These are phyloP conservation scores for Proterorhinus semilunaris DNA, from an alignment of 2,113 vertebrate genomes.

Conservation along the genomic window DNA sequence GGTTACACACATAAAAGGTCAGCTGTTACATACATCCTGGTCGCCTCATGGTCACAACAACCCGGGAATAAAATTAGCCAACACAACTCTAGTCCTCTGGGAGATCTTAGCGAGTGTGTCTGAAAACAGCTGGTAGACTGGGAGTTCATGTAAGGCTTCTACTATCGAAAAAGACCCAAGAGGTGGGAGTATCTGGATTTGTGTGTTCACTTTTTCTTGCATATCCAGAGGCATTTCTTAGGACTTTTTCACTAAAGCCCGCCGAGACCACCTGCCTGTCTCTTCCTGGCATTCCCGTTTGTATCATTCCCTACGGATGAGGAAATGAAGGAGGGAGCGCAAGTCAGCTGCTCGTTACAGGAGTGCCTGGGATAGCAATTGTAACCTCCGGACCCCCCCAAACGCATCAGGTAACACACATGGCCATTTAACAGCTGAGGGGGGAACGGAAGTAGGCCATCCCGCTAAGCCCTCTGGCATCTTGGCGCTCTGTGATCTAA, in stretches of 20 bases:
- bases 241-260: conserved; percentile 45
- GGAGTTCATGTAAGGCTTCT: conserved; percentile 2
- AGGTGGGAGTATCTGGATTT: conserved; percentile 5
- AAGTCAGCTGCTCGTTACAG: conserved; percentile 70
- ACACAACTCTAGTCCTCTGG: conserved; percentile 33
- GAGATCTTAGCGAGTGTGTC: conserved; percentile 17
- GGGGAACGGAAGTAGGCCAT: conserved; percentile 66
- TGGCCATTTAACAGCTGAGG: conserved; percentile 46
- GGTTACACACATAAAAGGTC: conserved; percentile 22
- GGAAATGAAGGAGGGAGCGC: conserved; percentile 15
- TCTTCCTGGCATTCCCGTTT: conserved; percentile 54
- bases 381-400: conserved; percentile 57
- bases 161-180: conserved; percentile 15
- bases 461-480: conserved; percentile 66
- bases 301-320: conserved; percentile 56
- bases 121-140: conserved; percentile 22
- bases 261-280: conserved; percentile 50
- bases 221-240: conserved; percentile 18
- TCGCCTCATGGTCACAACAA: conserved; percentile 45
- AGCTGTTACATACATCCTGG: conserved; percentile 53
- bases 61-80: conserved; percentile 57
- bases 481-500: conserved; percentile 58
- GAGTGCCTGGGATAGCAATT: conserved; percentile 64
- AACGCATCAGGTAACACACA: conserved; percentile 63
- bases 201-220: not conserved